Base-by-base conservation (phyloP, 2,113 vertebrate species). In the Apodemus sylvaticus region DNA sequence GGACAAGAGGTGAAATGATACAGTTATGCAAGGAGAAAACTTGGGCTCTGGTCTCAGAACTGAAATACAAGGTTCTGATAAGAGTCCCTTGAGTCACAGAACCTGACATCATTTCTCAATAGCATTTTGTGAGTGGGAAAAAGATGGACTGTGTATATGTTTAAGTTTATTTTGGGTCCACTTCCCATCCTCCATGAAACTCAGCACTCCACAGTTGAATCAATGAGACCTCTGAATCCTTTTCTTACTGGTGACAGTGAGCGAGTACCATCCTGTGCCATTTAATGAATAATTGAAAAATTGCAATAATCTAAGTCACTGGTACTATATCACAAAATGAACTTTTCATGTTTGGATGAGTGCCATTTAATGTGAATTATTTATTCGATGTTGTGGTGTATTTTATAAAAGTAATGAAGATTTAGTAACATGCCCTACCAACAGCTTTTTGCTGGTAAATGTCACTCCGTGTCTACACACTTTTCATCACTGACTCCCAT, bases 331-430 rank as follows among this genome's bases (percentile, higher is more conserved):
- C 90, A 81, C 82, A 86, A 94, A 96, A 96, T 90, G 90, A 97
- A 96, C 90, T 96, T 96, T 87, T 62, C 90, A 78, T 93, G 76
- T 95, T 97, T 94, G 92, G 76, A 58, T 96, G 89, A 96, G 85
- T 92, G 81, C 74, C 94, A 62, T 74, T 82, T 89, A 86, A 90
- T 90, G 71, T 96, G 85, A 96, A 95, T 96, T 97, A 90, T 96
- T 96, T 96, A 94, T 97, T 93, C 58, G 55, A 76, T 45, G 86
- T 92, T 93, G 90, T 91, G 81, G 77, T 92, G 17, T 86, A 20
- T 97, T 98, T 96, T 93, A 81, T 95, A 94, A 96, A 96, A 97
- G 79, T 89, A 90, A 96, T 92, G 73, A 97, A 97, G 97, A 96
- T 94, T 94, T 95, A 90, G 89, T 95, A 93, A 89, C 45, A 70